Base-by-base conservation (phyloP, 64 coral and sea anemone species). In the Montipora efflorescens region DNA sequence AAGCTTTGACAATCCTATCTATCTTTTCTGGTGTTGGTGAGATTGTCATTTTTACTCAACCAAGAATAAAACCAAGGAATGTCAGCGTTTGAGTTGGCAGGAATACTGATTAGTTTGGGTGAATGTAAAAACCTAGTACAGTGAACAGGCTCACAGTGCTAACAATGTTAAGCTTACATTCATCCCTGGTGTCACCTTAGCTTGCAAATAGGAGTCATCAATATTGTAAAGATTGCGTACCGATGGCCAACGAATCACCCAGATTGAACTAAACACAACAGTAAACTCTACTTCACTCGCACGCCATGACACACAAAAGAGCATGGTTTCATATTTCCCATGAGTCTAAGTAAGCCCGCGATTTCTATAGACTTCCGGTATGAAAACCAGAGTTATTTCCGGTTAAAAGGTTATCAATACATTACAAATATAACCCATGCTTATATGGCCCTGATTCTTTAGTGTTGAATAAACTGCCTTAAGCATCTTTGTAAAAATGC, bases 11-110 rank as follows among this genome's bases (percentile, higher is more conserved):
- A 74, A 68, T 87, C 48, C 92, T 91, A 4, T 91, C 59, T 8
- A 80, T 62, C 55, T 93, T 94, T 18, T 93, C 82, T 22, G 14
- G 52, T 67, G 82, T 90, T 11, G 76, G 59, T 15, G 50, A 75
- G 6, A 91, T 59, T 36, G 71, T 91, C 95, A 97, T 97, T 20
- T 91, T 46, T 16, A 94, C 13, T 57, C 83, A 91, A 8, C 91
- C 64, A 5, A 97, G 5, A n/a, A 94, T 67, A 94, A 97, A 94
- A 47, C 89, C 92, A 18, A 94, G 62, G 52, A 94, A 91, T 8
- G 68, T 20, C n/a, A 94, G 28, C 3, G 5, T 80, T 87, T 97
- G 92, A 19, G 64, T 94, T 44, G 88, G 88, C 2, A 36, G 62
- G n/a, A 90, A 71, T 8, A 96, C 88, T 43, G 91, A 96, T 21